Evolutionary conservation across 2,113 vertebrate genomes (phyloP), one percentile per base, ranked within the genome.

Genomic region (Prunella fulvescens): DNA sequence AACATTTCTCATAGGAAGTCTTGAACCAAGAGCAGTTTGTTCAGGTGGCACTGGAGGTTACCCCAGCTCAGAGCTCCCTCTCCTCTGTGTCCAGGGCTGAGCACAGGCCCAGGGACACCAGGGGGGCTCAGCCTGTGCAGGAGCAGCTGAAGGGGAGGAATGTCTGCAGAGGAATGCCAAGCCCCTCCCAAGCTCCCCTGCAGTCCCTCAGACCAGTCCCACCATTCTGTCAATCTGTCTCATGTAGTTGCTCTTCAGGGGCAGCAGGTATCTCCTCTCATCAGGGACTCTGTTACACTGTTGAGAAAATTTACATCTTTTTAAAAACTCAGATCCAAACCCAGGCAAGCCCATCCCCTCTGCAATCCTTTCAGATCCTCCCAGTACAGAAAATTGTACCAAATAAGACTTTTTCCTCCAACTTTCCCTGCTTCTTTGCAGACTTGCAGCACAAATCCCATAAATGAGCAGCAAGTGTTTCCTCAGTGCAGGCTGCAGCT

Each of bases 171-270:
- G 80, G 50, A 35, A 74, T 29, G 48, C 81, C 57, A 13, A 2
- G 24, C 65, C 92, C 45, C 64, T 78, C 39, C 40, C 0, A 3
- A 12, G 42, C 28, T 23, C 7, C 9, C 53, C 7, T 5, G 65
- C 56, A 83, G 47, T 4, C n/a, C 11, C 24, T 99, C 98, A 99
- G 83, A 99, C 97, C 92, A 99, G 97, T 31, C 99, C 99, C 88
- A 99, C 99, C 99, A 99, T 99, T 53, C 98, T 98, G 97, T 99
- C 99, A 3, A 99, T 99, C 98, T 99, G 99, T 17, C 98, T 98
- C 99, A 99, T 99, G 98, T 99, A 99, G 95, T 99, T 94, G 42
- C 99, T 99, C 97, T 99, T 99, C 85, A 99, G 81, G 1, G 99
- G 99, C 83, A 99, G 97, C 14, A 98, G 94, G 51, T 98, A 99